Evolutionary conservation across 2,888 invertebrate genomes (phyloP).

Genomic region (Crossocerus cetratus): DNA sequence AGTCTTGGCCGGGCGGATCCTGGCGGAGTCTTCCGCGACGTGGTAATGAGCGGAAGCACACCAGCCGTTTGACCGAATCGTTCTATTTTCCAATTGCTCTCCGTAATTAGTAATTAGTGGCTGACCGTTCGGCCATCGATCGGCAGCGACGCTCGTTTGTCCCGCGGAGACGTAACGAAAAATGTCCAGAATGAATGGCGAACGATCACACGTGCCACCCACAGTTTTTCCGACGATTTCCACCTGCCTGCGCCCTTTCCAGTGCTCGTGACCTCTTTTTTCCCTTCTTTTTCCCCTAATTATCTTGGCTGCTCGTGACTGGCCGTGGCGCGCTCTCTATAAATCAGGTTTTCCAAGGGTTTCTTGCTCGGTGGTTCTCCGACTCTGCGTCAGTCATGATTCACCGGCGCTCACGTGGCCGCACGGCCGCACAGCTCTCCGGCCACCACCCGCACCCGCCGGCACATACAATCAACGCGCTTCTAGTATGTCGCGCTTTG

Average conservation of each 20-base stretch:
- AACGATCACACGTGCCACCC: not conserved
- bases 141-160: slow-evolving; percentile 24
- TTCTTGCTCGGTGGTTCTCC: not conserved
- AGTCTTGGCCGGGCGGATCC: slow-evolving; percentile 20
- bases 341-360: not conserved
- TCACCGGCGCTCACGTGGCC: not conserved
- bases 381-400: not conserved
- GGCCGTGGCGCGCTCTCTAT: too few species aligned
- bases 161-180: slow-evolving; percentile 31
- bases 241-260: not conserved
- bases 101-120: slow-evolving; percentile 57
- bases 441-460: not conserved
- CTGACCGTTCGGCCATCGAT: slow-evolving; percentile 47
- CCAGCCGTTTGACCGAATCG: slow-evolving; percentile 51
- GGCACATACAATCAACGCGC: not conserved
- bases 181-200: not conserved
- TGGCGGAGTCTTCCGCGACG: slow-evolving; percentile 36
- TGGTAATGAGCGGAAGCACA: slow-evolving; percentile 50
- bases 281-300: not conserved
- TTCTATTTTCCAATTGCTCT: slow-evolving; percentile 54
- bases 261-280: not conserved
- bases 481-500: not conserved
- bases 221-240: not conserved
- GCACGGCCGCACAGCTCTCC: not conserved
- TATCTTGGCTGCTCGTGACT: not conserved